Evolutionary conservation across 2,797 vertebrate species (phyloP).

Genomic region (Tiaroga cobitis): DNA sequence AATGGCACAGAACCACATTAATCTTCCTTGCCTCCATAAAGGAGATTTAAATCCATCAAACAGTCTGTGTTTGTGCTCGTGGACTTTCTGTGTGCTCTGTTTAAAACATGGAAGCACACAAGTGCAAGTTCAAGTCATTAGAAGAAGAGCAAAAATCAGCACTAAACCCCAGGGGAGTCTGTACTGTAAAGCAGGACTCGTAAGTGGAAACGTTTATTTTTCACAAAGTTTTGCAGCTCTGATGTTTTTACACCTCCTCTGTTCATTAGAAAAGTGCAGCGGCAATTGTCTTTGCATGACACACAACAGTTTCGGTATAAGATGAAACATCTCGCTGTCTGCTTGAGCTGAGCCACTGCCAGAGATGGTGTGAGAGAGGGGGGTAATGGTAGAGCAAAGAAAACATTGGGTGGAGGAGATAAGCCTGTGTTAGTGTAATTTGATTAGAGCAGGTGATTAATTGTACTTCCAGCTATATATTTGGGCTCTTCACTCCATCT

Average conservation of each 20-base stretch:
- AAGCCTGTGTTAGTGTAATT: constrained; percentile 47
- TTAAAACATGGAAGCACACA: constrained; percentile 12
- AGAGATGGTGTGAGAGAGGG: background rate
- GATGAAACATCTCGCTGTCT: background rate
- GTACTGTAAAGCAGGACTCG: constrained; percentile 10
- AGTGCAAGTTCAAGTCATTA: constrained; percentile 9
- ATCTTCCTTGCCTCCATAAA: constrained; percentile 10
- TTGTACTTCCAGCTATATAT: constrained; percentile 43
- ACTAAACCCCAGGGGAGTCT: background rate
- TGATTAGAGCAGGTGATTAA: constrained; percentile 56
- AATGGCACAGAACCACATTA: constrained; percentile 1
- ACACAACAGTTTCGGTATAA: constrained; percentile 9
- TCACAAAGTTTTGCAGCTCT: background rate
- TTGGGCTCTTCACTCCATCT: constrained; percentile 14
- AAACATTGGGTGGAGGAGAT: constrained; percentile 16
- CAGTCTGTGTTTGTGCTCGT: background rate
- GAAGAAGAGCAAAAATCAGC: background rate
- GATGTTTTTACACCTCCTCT: constrained; percentile 22
- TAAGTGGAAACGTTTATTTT: constrained; percentile 14
- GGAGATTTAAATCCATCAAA: constrained; percentile 12
- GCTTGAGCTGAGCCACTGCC: background rate
- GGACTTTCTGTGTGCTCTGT: background rate
- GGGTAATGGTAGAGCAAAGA: background rate
- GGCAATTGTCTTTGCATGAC: constrained; percentile 25
- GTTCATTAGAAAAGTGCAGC: constrained; percentile 23